Evolutionary conservation across 2,797 vertebrate genomes (phyloP).

Genomic region (Sebastes umbrosus): DNA sequence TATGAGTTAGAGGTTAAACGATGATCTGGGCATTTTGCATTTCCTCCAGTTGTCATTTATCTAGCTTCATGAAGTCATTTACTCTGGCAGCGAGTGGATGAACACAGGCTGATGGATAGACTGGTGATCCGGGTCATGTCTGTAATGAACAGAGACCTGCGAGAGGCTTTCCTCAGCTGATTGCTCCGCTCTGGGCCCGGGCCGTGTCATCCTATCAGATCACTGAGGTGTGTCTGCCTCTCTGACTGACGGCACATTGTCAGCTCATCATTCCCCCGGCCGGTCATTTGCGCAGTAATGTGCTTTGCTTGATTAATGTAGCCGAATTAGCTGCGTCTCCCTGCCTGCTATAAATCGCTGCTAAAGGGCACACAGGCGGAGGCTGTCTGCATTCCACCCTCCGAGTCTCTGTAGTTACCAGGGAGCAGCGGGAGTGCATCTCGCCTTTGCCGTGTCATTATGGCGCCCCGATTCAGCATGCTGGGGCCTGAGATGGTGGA

Average conservation of each 20-base stretch:
- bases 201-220: slow-evolving; percentile 43
- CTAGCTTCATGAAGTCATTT: slow-evolving; percentile 52
- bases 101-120: slow-evolving; percentile 60
- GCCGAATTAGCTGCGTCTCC: slow-evolving; percentile 50
- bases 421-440: slow-evolving; percentile 58
- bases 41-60: slow-evolving; percentile 57
- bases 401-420: slow-evolving; percentile 61
- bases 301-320: slow-evolving; percentile 54
- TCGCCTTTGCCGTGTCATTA: slow-evolving; percentile 64
- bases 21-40: slow-evolving; percentile 58
- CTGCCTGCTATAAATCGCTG: slow-evolving; percentile 35
- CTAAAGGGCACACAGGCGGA: slow-evolving; percentile 57
- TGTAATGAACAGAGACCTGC: slow-evolving; percentile 48
- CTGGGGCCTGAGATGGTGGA: slow-evolving; percentile 59
- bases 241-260: slow-evolving; percentile 50
- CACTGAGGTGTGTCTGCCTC: slow-evolving; percentile 39
- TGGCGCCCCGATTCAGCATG: slow-evolving; percentile 41
- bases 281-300: slow-evolving; percentile 39
- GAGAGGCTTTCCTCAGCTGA: slow-evolving; percentile 48
- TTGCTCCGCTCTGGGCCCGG: slow-evolving; percentile 30
- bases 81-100: slow-evolving; percentile 47
- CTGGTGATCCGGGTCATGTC: slow-evolving; percentile 54
- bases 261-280: slow-evolving; percentile 43
- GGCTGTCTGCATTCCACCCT: slow-evolving; percentile 46
- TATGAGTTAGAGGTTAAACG: slow-evolving; percentile 61